phyloP scores from a whole-genome alignment of 2,888 invertebrate genomes.

The Fragum fragum region DNA sequence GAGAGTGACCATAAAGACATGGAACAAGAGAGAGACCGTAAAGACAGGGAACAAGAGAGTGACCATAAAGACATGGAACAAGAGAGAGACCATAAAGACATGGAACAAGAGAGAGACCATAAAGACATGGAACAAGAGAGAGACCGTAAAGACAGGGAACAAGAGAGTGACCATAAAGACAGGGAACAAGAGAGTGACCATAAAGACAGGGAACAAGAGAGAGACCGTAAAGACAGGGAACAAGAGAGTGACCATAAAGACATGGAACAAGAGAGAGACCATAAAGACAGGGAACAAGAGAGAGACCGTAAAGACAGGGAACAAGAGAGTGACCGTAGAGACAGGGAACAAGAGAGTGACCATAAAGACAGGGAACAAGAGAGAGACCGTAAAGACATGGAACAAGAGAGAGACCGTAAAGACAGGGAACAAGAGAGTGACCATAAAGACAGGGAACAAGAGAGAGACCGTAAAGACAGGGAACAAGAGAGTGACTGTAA shows the following conservation, averaged over 20 bases:
- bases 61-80: background rate
- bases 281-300: background rate
- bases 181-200: background rate
- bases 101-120: background rate
- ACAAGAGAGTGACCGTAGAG: background rate
- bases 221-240: background rate
- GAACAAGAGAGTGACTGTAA: background rate
- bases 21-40: background rate
- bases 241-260: background rate
- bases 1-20: background rate
- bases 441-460: background rate
- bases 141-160: background rate
- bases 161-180: background rate
- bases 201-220: background rate
- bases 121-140: background rate
- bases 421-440: background rate
- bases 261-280: background rate
- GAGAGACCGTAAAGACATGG: background rate
- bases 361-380: background rate
- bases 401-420: background rate
- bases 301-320: background rate
- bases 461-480: background rate
- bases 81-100: background rate
- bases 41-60: background rate
- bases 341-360: background rate